Percentiles rank a stretch among this genome's conserved stretches.
These are phyloP conservation scores for Blastobasis lacticolella DNA, from an alignment of 2,888 invertebrate genomes.

Conservation along the genomic window DNA sequence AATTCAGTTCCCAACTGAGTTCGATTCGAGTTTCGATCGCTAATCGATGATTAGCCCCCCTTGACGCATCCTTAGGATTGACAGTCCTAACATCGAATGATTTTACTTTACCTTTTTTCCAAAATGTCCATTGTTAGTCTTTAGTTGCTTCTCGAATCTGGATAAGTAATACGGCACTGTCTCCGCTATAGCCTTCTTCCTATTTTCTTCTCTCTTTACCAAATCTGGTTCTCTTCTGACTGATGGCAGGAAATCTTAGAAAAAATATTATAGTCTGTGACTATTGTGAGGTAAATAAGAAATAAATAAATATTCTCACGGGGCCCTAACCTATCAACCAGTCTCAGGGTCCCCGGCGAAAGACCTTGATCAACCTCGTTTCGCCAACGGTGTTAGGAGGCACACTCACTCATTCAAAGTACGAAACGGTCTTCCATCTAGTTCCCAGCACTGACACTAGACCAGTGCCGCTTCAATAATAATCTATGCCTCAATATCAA, in stretches of 20 bases:
- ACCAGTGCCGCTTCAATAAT: too few species aligned
- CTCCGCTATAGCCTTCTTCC: constrained; percentile 18
- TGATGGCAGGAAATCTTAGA: constrained; percentile 8
- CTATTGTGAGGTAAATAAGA: neutral
- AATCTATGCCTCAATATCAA: too few species aligned
- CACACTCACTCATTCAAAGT: constrained; percentile 20
- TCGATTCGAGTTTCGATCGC: too few species aligned
- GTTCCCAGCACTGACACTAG: too few species aligned
- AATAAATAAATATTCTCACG: neutral
- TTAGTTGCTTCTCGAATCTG: constrained; percentile 18
- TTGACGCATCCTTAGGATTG: too few species aligned
- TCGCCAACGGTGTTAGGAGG: too few species aligned
- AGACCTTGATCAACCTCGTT: neutral
- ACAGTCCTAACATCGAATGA: too few species aligned
- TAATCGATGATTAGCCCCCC: too few species aligned
- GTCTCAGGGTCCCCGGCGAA: neutral
- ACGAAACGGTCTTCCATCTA: constrained; percentile 11
- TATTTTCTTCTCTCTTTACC: constrained; percentile 17
- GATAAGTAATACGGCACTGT: constrained; percentile 17
- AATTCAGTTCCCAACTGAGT: too few species aligned
- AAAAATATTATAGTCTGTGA: constrained; percentile 1
- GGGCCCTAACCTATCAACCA: neutral
- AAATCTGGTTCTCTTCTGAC: constrained; percentile 12
- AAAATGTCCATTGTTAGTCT: constrained; percentile 17
- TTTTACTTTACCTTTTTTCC: constrained; percentile 13